A percentile compares a stretch with the other conserved stretches of the same genome.
phyloP scores from a whole-genome alignment of 2,888 invertebrate species.

The Drosophila recens region DNA sequence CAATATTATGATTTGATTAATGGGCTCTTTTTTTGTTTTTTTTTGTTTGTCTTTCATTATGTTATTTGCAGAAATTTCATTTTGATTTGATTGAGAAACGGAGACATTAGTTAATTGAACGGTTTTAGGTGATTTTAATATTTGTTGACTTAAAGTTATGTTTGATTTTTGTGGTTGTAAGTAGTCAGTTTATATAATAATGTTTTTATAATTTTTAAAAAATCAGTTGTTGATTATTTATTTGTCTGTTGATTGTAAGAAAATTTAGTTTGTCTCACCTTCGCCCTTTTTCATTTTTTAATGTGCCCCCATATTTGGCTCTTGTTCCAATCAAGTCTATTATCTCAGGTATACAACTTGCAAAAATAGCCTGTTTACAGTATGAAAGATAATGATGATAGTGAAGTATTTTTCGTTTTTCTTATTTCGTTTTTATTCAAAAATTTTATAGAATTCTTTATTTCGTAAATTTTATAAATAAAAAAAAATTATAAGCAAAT shows the following conservation, averaged over 20 bases:
- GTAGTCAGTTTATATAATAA: constrained; percentile 44
- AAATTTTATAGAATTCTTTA: constrained; percentile 47
- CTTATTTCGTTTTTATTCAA: constrained; percentile 39
- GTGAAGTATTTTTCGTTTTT: constrained; percentile 80
- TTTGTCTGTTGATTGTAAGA: constrained; percentile 73
- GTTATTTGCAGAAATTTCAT: constrained; percentile 80
- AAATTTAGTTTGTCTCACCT: constrained; percentile 91
- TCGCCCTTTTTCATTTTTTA: constrained; percentile 99
- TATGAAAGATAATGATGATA: constrained; percentile 84
- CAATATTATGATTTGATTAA: constrained; percentile 30
- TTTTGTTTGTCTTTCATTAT: constrained; percentile 15
- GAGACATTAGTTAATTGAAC: constrained; percentile 59
- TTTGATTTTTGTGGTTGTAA: constrained; percentile 68
- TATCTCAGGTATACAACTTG: constrained; percentile 99
- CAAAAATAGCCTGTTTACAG: constrained; percentile 97
- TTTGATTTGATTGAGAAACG: constrained; percentile 82
- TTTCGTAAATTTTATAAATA: constrained; percentile 61
- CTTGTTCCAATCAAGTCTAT: constrained; percentile 99
- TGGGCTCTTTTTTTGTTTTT: constrained; percentile 7
- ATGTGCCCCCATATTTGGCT: constrained; percentile 99
- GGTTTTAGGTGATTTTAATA: constrained; percentile 49
- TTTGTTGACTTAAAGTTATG: constrained; percentile 71
- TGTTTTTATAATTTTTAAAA: constrained; percentile 44
- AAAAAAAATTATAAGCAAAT: constrained; percentile 42
- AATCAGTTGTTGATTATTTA: constrained; percentile 68